phyloP scores from a whole-genome alignment of 2,797 vertebrate genomes.

The Cygnus olor region DNA sequence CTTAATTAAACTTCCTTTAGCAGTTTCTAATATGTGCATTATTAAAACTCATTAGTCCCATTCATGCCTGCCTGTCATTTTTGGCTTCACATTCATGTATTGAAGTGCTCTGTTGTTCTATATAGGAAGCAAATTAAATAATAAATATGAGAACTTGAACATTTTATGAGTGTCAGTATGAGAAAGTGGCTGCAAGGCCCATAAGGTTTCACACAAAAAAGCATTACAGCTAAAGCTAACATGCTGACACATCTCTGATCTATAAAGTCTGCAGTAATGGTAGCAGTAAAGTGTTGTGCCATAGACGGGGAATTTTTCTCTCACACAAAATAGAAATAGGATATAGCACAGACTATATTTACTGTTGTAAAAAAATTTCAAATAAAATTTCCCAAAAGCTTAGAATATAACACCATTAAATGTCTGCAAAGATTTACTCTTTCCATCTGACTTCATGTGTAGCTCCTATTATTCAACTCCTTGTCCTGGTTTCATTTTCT shows the following conservation, averaged over 20 bases:
- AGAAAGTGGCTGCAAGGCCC: slow-evolving; percentile 76
- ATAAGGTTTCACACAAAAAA: slow-evolving; percentile 80
- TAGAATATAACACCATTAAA: slow-evolving; percentile 74
- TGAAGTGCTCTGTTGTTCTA: slow-evolving; percentile 61
- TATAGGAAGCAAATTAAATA: slow-evolving; percentile 78
- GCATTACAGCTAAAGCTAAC: slow-evolving; percentile 76
- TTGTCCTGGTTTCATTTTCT: slow-evolving; percentile 20
- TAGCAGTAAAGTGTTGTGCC: slow-evolving; percentile 74
- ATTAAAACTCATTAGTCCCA: slow-evolving; percentile 81
- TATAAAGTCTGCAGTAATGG: slow-evolving; percentile 79
- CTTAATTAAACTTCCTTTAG: slow-evolving; percentile 82
- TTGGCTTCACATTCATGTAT: slow-evolving; percentile 63
- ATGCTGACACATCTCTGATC: slow-evolving; percentile 80
- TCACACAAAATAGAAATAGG: slow-evolving; percentile 72
- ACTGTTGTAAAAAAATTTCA: slow-evolving; percentile 73
- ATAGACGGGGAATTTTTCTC: slow-evolving; percentile 74
- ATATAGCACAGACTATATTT: slow-evolving; percentile 69
- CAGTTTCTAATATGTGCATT: slow-evolving; percentile 73
- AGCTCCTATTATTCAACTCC: slow-evolving; percentile 43
- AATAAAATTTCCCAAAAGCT: slow-evolving; percentile 75
- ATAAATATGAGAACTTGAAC: slow-evolving; percentile 76
- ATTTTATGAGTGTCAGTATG: slow-evolving; percentile 76
- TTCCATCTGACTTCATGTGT: slow-evolving; percentile 62
- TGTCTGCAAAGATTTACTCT: slow-evolving; percentile 67
- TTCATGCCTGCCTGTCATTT: slow-evolving; percentile 72